Evolutionary conservation across 1,140 invertebrate genomes (phyloP), one percentile per base, ranked within the genome.

Genomic region (Drepana arcuata): DNA sequence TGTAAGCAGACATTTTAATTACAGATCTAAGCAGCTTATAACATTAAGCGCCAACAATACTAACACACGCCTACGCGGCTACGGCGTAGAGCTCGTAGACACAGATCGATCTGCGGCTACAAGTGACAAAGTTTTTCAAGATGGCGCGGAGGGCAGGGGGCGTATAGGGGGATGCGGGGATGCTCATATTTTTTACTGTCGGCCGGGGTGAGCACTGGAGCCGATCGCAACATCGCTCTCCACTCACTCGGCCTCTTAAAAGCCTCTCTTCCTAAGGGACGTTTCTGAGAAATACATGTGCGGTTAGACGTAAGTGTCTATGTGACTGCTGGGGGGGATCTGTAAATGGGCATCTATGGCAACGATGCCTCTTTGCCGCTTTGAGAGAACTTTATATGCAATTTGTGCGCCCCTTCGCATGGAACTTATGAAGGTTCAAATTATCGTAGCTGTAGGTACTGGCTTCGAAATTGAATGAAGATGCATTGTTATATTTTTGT

Each of bases 131-230:
- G 66, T 77, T 81, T 81, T 81, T 73, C 77, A 81, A 81, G 77
- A 81, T 81, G 77, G 77, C 77, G 77, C 51, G 18, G 25, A 28
- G 33, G 41, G 29, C 41, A 41, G 47, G 61, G 64, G 49, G 42
- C 47, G 49, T 48, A 52, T 48, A 55, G 44, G 45, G 56, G 54
- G n/a, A n/a, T n/a, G n/a, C n/a, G n/a, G 69, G 70, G 72, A 72
- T 79, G 68, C 70, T 78, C 73, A 82, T 75, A 82, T 82, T 82
- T 81, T 82, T 82, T 82, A 79, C 74, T 82, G 77, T 82, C 75
- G 73, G 46, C 63, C 61, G 68, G 77, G 77, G 77, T 82, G 77
- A 79, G 77, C 77, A 82, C 50, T 70, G 61, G 54, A 81, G 77
- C 74, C 68, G 69, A 81, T 81, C 77, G 74, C 65, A 41, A 81